Conservation (phyloP, 2,113 vertebrate genomes). For the Struthio camelus region DNA sequence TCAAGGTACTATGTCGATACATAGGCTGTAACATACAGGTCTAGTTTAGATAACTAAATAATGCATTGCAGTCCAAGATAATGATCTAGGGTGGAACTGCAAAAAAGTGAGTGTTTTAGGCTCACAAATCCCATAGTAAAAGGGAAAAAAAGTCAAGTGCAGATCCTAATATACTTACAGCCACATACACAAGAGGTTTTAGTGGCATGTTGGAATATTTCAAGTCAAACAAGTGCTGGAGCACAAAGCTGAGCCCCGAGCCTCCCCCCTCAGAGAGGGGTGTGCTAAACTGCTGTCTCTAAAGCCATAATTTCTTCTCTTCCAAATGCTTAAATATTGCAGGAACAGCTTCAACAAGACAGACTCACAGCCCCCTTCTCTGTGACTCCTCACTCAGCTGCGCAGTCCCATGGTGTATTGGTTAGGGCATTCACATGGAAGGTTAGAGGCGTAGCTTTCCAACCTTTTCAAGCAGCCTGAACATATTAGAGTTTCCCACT, state of each 20-base stretch:
- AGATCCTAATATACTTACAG: background rate
- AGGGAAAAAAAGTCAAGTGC: background rate
- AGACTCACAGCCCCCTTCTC: background rate
- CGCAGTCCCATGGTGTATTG: background rate
- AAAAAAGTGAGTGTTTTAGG: background rate
- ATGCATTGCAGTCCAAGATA: background rate
- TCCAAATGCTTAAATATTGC: background rate
- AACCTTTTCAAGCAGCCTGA: no score
- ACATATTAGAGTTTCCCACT: no score
- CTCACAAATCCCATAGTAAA: background rate
- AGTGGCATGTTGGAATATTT: background rate
- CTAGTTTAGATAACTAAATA: background rate
- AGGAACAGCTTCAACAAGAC: background rate
- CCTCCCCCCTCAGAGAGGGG: background rate
- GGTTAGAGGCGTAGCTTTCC: background rate
- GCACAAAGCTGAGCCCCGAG: background rate
- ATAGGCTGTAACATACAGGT: background rate
- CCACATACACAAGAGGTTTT: background rate
- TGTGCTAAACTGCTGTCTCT: background rate
- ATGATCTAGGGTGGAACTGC: background rate
- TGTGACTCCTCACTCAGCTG: background rate
- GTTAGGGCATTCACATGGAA: background rate
- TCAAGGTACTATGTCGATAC: background rate
- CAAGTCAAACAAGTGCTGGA: background rate
- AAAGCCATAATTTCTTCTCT: background rate